Evolutionary conservation across 2,888 invertebrate species (phyloP).

Genomic region (Yponomeuta cagnagella): DNA sequence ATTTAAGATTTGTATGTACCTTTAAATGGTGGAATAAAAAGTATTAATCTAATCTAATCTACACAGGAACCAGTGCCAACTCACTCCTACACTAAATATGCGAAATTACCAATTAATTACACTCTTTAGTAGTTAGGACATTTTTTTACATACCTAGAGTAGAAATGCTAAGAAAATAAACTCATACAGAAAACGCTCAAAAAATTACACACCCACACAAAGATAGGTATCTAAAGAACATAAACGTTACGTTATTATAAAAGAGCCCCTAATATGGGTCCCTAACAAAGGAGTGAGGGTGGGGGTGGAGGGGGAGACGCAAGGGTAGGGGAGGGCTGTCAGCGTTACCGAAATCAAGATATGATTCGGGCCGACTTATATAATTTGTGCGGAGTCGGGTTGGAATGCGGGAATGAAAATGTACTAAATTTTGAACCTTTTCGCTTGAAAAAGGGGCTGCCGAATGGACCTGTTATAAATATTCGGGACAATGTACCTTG

Average conservation of each 20-base stretch:
- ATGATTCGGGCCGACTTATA: slow-evolving; percentile 16
- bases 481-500: too few relatives aligned
- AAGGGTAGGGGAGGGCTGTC: slow-evolving; percentile 13
- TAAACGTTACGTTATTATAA: slow-evolving; percentile 4
- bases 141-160: too few relatives aligned
- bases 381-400: slow-evolving; percentile 6
- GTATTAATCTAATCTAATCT: too few relatives aligned
- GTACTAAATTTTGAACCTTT: neutral
- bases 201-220: neutral
- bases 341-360: slow-evolving; percentile 19
- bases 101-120: too few relatives aligned
- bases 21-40: too few relatives aligned
- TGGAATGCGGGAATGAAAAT: neutral
- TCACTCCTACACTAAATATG: too few relatives aligned
- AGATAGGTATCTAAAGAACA: slow-evolving; percentile 1
- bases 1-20: too few relatives aligned
- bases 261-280: slow-evolving; percentile 1
- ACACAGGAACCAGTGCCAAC: too few relatives aligned
- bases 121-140: too few relatives aligned
- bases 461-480: too few relatives aligned
- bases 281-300: slow-evolving; percentile 2
- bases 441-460: neutral
- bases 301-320: neutral
- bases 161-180: too few relatives aligned
- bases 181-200: neutral